phyloP scores from a whole-genome alignment of 30 jellyfish, hydroid and myxozoan species.

The Turritopsis rubra region DNA sequence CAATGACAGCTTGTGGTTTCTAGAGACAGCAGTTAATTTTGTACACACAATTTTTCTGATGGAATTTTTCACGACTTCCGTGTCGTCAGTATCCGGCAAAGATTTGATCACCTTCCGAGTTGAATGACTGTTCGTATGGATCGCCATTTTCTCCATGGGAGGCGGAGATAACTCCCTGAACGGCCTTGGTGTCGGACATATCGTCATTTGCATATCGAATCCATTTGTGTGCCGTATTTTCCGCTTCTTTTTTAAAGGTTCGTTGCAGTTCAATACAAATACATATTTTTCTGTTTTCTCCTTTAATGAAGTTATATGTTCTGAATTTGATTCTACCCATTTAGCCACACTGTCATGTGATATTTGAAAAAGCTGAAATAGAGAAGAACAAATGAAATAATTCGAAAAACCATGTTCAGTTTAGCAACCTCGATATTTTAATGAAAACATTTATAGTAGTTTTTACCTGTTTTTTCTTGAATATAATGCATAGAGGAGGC shows the following conservation, averaged over 20 bases:
- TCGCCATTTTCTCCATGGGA: not conserved
- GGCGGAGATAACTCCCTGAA: not conserved
- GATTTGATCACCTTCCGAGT: not conserved
- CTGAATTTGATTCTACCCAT: not conserved
- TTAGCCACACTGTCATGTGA: not conserved
- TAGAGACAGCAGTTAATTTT: slow-evolving; percentile 1
- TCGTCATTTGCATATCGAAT: slow-evolving; percentile 4
- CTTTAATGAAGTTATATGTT: not conserved
- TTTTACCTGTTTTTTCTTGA: not conserved
- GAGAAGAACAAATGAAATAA: not conserved
- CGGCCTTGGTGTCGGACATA: slow-evolving; percentile 17
- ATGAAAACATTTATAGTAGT: not conserved
- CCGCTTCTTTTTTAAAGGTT: not conserved
- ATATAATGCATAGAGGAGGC: slow-evolving; percentile 2
- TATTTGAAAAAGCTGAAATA: not conserved
- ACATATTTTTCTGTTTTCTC: not conserved
- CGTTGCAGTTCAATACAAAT: not conserved
- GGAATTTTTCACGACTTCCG: not conserved
- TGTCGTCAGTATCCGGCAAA: slow-evolving; percentile 11
- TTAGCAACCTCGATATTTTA: too few species aligned
- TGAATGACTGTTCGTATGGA: not conserved
- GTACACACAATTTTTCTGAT: slow-evolving; percentile 17
- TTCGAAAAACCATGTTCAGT: too few species aligned
- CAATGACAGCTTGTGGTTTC: not conserved
- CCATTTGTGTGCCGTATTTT: not conserved